These are phyloP conservation scores for Eupsittula cactorum DNA, from an alignment of 2,113 vertebrate species.

Conservation along the genomic window DNA sequence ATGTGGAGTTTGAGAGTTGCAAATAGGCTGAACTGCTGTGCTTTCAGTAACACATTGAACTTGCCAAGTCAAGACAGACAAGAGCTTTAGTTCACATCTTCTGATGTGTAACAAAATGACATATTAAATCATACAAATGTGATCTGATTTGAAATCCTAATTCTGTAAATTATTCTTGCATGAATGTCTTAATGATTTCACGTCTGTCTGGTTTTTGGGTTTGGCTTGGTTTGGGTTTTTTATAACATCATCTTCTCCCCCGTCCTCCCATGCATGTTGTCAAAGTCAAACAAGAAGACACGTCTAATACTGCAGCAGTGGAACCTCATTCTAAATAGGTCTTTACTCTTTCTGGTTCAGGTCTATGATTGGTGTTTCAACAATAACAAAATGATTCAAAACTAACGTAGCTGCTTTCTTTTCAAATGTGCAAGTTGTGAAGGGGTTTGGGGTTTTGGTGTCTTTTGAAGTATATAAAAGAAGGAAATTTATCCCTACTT, in stretches of 20 bases:
- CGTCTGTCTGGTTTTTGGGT: not conserved
- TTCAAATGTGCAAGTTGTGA: not conserved
- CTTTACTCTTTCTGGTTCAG: not conserved
- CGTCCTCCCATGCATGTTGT: not conserved
- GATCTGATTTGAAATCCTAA: not conserved
- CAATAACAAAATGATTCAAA: not conserved
- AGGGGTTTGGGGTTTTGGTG: accelerated
- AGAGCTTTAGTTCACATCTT: not conserved
- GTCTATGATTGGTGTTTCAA: not conserved
- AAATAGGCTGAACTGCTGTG: not conserved
- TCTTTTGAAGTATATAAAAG: not conserved
- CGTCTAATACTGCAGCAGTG: not conserved
- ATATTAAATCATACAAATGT: not conserved
- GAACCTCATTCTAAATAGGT: not conserved
- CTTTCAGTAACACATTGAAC: not conserved
- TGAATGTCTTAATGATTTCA: not conserved
- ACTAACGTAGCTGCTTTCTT: not conserved
- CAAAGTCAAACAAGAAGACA: not conserved
- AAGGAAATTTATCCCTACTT: not conserved
- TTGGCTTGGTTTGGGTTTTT: not conserved
- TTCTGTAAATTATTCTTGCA: not conserved
- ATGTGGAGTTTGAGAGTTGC: not conserved
- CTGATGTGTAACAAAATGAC: not conserved
- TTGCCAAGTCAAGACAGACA: not conserved
- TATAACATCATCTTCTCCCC: not conserved